phyloP scores from a whole-genome alignment of 2,888 invertebrate genomes.

The Leptopterna dolabrata region DNA sequence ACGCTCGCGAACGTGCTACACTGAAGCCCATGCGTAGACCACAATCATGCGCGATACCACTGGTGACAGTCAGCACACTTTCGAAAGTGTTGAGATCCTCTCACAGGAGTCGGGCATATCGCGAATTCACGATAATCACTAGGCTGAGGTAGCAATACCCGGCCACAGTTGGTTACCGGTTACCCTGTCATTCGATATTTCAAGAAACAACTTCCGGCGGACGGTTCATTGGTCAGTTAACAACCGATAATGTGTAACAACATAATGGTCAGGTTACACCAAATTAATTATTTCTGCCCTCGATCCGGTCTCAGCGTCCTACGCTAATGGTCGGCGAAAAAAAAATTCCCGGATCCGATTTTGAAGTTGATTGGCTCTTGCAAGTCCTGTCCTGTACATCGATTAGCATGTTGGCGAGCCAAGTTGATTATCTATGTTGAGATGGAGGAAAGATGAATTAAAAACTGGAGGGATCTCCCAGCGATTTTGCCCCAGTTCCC shows the following conservation, averaged over 20 bases:
- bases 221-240: slow-evolving; percentile 5
- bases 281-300: background rate
- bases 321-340: background rate
- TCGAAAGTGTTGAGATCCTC: too few species aligned
- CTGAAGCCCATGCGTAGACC: too few species aligned
- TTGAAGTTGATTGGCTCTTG: slow-evolving; percentile 2
- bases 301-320: background rate
- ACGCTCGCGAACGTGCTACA: too few species aligned
- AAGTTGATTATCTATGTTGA: slow-evolving; percentile 27
- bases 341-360: slow-evolving; percentile 10
- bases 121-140: too few species aligned
- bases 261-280: background rate
- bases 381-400: background rate
- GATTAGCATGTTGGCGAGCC: slow-evolving; percentile 22
- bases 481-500: slow-evolving; percentile 47
- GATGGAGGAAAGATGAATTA: background rate
- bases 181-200: background rate
- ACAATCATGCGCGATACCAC: too few species aligned
- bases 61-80: too few species aligned
- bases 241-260: slow-evolving; percentile 1
- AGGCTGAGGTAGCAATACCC: too few species aligned
- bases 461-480: background rate
- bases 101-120: too few species aligned
- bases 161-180: too few species aligned
- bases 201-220: background rate